Conservation (phyloP, 2,113 vertebrate species). For the Barnardius zonarius region DNA sequence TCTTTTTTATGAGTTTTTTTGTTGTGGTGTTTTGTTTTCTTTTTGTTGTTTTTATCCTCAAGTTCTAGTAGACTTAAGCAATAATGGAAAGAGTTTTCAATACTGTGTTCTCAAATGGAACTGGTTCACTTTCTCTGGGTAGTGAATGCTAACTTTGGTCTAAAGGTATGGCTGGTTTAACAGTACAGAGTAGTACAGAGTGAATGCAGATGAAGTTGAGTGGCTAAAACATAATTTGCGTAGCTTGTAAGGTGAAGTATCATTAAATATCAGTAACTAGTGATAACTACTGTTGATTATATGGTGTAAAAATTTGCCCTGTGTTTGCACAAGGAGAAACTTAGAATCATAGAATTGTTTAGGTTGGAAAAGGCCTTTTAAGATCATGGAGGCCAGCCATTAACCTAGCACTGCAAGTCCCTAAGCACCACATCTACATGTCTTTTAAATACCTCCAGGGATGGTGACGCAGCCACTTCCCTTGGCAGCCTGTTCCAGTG, state of each 20-base stretch:
- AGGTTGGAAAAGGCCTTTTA: not conserved
- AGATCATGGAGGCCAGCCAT: not conserved
- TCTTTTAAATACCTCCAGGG: not conserved
- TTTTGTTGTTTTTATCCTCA: not conserved
- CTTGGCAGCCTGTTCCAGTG: not conserved
- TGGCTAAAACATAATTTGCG: not conserved
- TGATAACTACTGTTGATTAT: not conserved
- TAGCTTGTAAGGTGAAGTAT: not conserved
- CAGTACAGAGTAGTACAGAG: not conserved
- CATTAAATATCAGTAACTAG: not conserved
- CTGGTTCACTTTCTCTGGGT: not conserved
- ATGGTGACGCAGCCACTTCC: not conserved
- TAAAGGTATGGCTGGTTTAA: not conserved
- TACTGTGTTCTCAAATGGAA: not conserved
- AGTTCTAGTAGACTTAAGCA: not conserved
- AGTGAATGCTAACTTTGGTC: not conserved
- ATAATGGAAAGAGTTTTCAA: not conserved
- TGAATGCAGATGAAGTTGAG: not conserved
- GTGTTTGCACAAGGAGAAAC: not conserved
- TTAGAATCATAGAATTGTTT: not conserved
- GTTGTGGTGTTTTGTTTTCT: not conserved
- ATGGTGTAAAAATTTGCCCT: not conserved
- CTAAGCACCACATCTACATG: not conserved
- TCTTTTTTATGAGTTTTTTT: too few species aligned
- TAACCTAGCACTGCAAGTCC: not conserved